Evolutionary conservation across 2,113 vertebrate species (phyloP), one percentile per base, ranked within the genome.

Genomic region (Morone chrysops): DNA sequence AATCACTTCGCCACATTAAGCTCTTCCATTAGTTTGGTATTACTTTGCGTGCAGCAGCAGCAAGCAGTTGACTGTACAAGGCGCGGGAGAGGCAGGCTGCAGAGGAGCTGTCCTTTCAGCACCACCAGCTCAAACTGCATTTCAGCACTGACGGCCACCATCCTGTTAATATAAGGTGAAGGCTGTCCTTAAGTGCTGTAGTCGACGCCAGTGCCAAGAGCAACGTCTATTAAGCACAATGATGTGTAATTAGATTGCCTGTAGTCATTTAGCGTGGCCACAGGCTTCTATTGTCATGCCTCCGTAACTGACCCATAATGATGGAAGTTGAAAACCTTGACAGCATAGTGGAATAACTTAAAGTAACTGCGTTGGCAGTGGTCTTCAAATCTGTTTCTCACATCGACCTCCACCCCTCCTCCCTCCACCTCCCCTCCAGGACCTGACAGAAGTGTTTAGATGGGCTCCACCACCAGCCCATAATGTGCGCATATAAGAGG

Each of bases 91-190:
- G 75, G 79, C 40, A 47, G 53, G 80, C 84, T 75, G 61, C 80
- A 45, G 82, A 70, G 92, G 92, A 92, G 90, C 94, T 94, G 93
- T 95, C 92, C 90, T 88, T 95, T 95, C 94, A 95, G 94, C 94
- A 95, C 94, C 92, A 87, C 79, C 56, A 38, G 41, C 82, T 85
- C 79, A 60, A 66, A 72, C 68, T 79, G 73, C 63, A 31, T 54
- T 73, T 87, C 85, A 81, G 62, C 78, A 63, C 82, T 20, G 77
- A 47, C 59, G 78, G 78, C 62, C 84, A 75, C 75, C 76, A 72
- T 69, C 75, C 61, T 62, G 76, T 62, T 83, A 84, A 85, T 76
- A 40, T 11, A 14, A 36, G 50, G 40, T 40, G 72, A 84, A 81
- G 56, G 75, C 80, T 77, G 70, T 70, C 66, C 54, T 80, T 76